Evolutionary conservation across 2,888 invertebrate species (phyloP).

Genomic region (Habroteleia sp.): DNA sequence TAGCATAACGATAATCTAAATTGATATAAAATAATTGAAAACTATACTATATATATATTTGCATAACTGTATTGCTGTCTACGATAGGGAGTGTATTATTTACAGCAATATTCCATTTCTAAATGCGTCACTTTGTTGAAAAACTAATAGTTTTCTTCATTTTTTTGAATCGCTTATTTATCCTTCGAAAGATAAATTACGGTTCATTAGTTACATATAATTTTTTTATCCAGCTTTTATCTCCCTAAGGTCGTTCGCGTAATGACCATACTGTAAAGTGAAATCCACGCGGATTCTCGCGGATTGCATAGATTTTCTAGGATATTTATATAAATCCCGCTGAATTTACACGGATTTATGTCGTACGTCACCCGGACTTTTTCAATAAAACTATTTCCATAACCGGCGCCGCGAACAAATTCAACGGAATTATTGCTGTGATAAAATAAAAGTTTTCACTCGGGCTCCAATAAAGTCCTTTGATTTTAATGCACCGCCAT

Average conservation of each 20-base stretch:
- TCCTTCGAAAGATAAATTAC: conserved; percentile 4
- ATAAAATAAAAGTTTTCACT: conserved; percentile 35
- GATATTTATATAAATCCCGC: conserved; percentile 54
- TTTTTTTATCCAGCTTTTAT: conserved; percentile 3
- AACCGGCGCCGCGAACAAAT: conserved; percentile 28
- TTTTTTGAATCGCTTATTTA: too few species aligned
- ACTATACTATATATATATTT: too few species aligned
- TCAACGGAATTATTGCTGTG: conserved; percentile 30
- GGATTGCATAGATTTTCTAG: conserved; percentile 46
- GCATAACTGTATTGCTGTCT: too few species aligned
- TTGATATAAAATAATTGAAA: too few species aligned
- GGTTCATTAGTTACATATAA: conserved; percentile 7
- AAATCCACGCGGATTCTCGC: conserved; percentile 37
- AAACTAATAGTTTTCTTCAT: too few species aligned
- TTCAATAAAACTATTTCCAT: conserved; percentile 54
- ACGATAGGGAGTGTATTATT: too few species aligned
- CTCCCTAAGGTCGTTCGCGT: conserved; percentile 4
- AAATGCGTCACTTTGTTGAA: too few species aligned
- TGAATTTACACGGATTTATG: conserved; percentile 53
- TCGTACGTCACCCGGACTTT: conserved; percentile 46
- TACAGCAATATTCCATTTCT: too few species aligned
- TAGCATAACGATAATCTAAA: too few species aligned
- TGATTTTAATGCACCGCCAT: conserved; percentile 24
- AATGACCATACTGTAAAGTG: conserved; percentile 40
- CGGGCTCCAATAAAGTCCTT: conserved; percentile 17